Evolutionary conservation across 2,888 invertebrate genomes (phyloP).

Genomic region (Eristalis tenax): DNA sequence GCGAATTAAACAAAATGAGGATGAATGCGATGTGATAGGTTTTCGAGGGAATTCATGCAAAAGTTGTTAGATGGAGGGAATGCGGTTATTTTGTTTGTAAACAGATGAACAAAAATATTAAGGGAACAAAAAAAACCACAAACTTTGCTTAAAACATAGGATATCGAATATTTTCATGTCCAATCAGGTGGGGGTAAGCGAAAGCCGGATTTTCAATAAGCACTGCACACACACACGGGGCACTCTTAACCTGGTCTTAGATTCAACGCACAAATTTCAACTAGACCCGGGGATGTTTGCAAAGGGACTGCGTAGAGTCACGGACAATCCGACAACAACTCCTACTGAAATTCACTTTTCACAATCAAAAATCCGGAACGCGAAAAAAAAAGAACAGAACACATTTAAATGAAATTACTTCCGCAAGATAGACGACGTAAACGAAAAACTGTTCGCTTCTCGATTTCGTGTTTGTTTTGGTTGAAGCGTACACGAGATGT

Average conservation of each 20-base stretch:
- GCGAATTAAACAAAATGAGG: conserved; percentile 8
- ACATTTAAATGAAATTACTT: conserved; percentile 9
- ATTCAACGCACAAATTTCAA: neutral
- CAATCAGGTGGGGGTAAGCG: conserved; percentile 34
- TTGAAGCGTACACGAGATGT: conserved; percentile 2
- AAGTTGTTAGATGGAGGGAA: conserved; percentile 9
- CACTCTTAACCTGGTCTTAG: conserved; percentile 5
- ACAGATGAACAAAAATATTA: neutral
- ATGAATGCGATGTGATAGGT: conserved; percentile 4
- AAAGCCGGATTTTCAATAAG: conserved; percentile 52
- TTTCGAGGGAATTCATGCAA: conserved; percentile 7
- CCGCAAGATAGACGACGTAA: conserved; percentile 21
- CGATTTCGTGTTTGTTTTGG: neutral
- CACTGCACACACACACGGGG: conserved; percentile 33
- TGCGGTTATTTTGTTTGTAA: neutral
- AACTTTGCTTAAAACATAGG: conserved; percentile 70
- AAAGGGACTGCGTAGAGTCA: neutral
- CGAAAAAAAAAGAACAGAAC: too few species aligned
- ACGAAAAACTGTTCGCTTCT: neutral
- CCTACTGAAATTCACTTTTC: neutral
- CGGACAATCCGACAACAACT: neutral
- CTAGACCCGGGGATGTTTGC: neutral
- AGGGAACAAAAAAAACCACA: conserved; percentile 30
- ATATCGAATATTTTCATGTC: conserved; percentile 70
- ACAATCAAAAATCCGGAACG: neutral